phyloP scores from a whole-genome alignment of 1,140 invertebrate species.

The Ericerus pela region DNA sequence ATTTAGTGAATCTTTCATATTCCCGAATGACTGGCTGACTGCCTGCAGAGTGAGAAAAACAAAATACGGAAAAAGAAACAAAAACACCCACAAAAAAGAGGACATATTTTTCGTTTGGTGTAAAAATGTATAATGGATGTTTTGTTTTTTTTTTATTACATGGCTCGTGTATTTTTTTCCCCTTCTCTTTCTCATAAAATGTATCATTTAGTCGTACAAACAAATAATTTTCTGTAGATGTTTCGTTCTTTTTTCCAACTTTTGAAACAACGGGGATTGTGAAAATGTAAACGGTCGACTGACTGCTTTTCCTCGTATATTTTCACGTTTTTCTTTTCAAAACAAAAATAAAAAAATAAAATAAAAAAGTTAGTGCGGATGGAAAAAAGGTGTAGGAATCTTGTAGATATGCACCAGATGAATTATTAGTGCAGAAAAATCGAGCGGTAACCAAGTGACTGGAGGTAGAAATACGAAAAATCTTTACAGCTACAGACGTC shows the following conservation, averaged over 20 bases:
- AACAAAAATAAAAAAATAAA: too few species aligned
- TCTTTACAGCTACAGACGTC: too few species aligned
- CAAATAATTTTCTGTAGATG: constrained; percentile 10
- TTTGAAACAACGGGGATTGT: constrained; percentile 6
- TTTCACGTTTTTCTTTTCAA: too few species aligned
- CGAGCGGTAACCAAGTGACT: too few species aligned
- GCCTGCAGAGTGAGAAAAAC: not conserved
- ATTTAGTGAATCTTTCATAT: constrained; percentile 10
- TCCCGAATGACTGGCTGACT: constrained; percentile 6
- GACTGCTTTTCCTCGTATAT: not conserved
- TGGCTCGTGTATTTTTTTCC: not conserved
- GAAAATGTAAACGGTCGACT: not conserved
- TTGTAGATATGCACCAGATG: too few species aligned
- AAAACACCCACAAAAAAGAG: not conserved
- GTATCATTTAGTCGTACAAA: constrained; percentile 11
- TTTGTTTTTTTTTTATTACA: constrained; percentile 9
- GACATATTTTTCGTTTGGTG: not conserved
- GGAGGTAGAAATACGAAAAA: too few species aligned
- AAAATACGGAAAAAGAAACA: too few species aligned
- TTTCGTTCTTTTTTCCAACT: not conserved
- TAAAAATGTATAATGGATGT: constrained; percentile 11
- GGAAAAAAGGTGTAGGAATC: too few species aligned
- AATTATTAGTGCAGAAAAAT: too few species aligned
- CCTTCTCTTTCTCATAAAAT: constrained; percentile 10
- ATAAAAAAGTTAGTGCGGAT: too few species aligned